phyloP scores from a whole-genome alignment of 2,113 vertebrate species.

The Bettongia penicillata region DNA sequence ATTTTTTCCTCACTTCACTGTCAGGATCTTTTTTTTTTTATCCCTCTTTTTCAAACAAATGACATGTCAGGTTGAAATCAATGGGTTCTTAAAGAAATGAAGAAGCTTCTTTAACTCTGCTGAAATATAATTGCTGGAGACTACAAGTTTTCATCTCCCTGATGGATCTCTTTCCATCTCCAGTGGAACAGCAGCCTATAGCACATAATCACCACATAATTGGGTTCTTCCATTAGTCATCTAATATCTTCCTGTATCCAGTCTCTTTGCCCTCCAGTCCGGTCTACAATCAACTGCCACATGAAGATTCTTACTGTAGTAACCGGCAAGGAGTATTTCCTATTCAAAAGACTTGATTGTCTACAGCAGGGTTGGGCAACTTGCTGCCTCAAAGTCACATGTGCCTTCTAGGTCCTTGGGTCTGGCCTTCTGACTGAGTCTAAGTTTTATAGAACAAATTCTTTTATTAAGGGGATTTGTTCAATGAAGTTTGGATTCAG shows the following conservation, averaged over 20 bases:
- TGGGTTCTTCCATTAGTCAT: not conserved
- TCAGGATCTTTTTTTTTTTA: not conserved
- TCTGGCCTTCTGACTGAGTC: no score
- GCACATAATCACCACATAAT: not conserved
- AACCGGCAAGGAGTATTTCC: not conserved
- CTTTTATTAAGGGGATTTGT: no score
- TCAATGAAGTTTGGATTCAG: no score
- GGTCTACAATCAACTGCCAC: not conserved
- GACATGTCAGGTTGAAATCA: not conserved
- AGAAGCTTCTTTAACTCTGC: not conserved
- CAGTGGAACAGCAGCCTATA: not conserved
- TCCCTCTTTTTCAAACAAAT: not conserved
- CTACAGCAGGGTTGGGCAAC: not conserved
- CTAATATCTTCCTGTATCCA: not conserved
- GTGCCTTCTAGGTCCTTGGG: no score
- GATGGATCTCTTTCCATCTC: conserved; percentile 1
- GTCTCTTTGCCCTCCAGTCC: accelerated
- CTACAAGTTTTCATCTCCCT: not conserved
- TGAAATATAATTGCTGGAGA: conserved; percentile 1
- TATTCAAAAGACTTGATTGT: not conserved
- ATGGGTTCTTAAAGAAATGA: conserved; percentile 53
- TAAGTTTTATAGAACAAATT: no score
- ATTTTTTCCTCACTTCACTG: not conserved
- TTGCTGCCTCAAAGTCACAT: no score
- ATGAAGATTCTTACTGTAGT: not conserved